A percentile compares a stretch with the other conserved stretches of the same genome.
These are phyloP conservation scores for Drosophila kokeensis DNA, from an alignment of 2,888 invertebrate species.

Conservation along the genomic window DNA sequence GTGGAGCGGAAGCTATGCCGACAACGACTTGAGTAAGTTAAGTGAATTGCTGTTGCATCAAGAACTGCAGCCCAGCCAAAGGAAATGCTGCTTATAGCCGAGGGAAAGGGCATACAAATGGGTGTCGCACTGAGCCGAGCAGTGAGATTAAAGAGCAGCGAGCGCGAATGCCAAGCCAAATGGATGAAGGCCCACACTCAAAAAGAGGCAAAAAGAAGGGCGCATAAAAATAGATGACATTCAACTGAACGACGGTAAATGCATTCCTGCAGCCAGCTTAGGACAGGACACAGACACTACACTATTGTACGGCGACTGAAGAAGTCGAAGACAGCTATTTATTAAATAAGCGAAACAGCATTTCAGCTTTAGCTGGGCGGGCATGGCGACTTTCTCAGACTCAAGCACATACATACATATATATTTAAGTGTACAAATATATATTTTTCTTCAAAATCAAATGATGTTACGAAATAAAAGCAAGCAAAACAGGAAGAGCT, in stretches of 20 bases:
- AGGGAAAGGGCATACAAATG: slow-evolving; percentile 2
- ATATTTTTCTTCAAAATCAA: not conserved
- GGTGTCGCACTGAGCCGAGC: slow-evolving; percentile 24
- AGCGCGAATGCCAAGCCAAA: slow-evolving; percentile 37
- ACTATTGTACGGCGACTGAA: slow-evolving; percentile 10
- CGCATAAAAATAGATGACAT: slow-evolving; percentile 52
- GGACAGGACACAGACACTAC: slow-evolving; percentile 15
- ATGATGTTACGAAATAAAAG: slow-evolving; percentile 7
- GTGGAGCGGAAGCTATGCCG: slow-evolving; percentile 74
- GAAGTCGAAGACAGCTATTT: slow-evolving; percentile 38
- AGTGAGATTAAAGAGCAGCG: slow-evolving; percentile 57
- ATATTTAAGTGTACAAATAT: not conserved
- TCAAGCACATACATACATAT: not conserved
- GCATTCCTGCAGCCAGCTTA: slow-evolving; percentile 50
- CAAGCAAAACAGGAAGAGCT: slow-evolving; percentile 5
- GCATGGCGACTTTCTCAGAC: not conserved
- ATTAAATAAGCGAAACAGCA: slow-evolving; percentile 46
- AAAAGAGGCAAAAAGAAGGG: slow-evolving; percentile 21
- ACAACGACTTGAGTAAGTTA: slow-evolving; percentile 81
- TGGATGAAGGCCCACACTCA: slow-evolving; percentile 21
- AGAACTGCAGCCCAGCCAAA: slow-evolving; percentile 44
- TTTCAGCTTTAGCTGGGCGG: slow-evolving; percentile 14
- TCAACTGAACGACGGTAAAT: slow-evolving; percentile 53
- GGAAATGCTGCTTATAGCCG: slow-evolving; percentile 54
- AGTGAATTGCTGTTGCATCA: slow-evolving; percentile 74